Conservation (phyloP, 2,888 invertebrate species). For the Leucophenga maculata region DNA sequence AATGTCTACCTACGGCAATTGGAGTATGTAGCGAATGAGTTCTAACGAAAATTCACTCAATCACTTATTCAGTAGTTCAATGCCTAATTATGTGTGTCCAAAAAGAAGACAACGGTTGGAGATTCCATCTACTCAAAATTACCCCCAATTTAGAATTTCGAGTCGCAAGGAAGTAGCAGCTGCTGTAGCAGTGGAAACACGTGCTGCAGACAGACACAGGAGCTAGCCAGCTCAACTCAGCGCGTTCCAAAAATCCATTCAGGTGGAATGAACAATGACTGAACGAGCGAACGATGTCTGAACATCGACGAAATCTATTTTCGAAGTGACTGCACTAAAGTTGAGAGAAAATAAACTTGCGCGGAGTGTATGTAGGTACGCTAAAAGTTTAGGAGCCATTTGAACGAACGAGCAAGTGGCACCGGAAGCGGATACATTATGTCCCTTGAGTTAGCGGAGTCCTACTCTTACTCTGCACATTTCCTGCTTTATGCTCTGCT, state of each 20-base stretch:
- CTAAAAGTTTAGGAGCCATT: slow-evolving; percentile 22
- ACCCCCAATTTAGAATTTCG: too few relatives aligned
- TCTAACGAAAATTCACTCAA: too few relatives aligned
- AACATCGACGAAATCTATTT: slow-evolving; percentile 17
- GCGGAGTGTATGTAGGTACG: slow-evolving; percentile 20
- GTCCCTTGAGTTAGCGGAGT: neutral
- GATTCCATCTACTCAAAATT: too few relatives aligned
- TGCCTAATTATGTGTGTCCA: too few relatives aligned
- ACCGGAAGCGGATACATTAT: slow-evolving; percentile 29
- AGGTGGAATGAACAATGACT: slow-evolving; percentile 44
- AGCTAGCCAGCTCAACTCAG: slow-evolving; percentile 20
- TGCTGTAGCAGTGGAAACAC: slow-evolving; percentile 19
- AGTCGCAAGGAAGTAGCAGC: slow-evolving; percentile 21
- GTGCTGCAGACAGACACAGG: slow-evolving; percentile 36
- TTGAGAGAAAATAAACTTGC: neutral
- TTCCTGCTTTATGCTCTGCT: neutral
- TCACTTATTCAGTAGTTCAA: too few relatives aligned
- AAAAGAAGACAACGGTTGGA: too few relatives aligned
- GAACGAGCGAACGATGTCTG: slow-evolving; percentile 25
- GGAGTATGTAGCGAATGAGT: too few relatives aligned
- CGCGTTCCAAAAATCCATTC: slow-evolving; percentile 53
- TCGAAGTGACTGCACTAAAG: neutral
- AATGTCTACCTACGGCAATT: too few relatives aligned
- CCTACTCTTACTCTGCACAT: neutral
- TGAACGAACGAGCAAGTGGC: slow-evolving; percentile 2